Conservation (phyloP, 2,888 invertebrate genomes). For the Diloba caeruleocephala region DNA sequence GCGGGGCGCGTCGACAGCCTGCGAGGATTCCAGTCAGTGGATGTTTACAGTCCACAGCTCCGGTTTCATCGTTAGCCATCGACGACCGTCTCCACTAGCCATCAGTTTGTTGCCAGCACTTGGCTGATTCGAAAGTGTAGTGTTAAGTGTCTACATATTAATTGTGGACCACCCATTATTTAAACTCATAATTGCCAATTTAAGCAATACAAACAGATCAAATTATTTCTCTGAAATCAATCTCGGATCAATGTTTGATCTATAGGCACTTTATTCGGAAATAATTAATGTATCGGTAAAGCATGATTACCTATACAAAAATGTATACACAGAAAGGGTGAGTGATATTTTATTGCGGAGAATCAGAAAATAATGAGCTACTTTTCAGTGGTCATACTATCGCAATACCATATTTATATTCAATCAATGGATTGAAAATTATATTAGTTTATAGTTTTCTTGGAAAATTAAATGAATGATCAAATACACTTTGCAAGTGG, state of each 20-base stretch:
- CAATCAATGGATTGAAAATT: constrained; percentile 7
- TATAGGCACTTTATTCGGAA: not conserved
- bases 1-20: constrained; percentile 55
- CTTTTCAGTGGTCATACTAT: constrained; percentile 9
- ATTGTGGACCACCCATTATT: constrained; percentile 26
- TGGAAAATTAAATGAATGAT: constrained; percentile 8
- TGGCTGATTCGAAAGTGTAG: constrained; percentile 71
- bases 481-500: constrained; percentile 3
- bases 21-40: constrained; percentile 82
- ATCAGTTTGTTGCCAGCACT: constrained; percentile 79
- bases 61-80: constrained; percentile 82
- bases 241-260: constrained; percentile 2
- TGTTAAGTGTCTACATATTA: constrained; percentile 58
- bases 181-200: constrained; percentile 27
- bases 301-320: constrained; percentile 12
- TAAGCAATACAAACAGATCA: constrained; percentile 3
- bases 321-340: constrained; percentile 32
- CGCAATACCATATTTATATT: constrained; percentile 3
- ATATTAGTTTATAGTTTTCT: constrained; percentile 14
- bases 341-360: constrained; percentile 23
- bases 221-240: constrained; percentile 11
- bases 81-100: constrained; percentile 63
- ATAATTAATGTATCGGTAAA: constrained; percentile 5
- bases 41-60: constrained; percentile 83
- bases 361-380: not conserved